Evolutionary conservation across 2,113 vertebrate genomes (phyloP), one percentile per base, ranked within the genome.

Genomic region (Indri indri): DNA sequence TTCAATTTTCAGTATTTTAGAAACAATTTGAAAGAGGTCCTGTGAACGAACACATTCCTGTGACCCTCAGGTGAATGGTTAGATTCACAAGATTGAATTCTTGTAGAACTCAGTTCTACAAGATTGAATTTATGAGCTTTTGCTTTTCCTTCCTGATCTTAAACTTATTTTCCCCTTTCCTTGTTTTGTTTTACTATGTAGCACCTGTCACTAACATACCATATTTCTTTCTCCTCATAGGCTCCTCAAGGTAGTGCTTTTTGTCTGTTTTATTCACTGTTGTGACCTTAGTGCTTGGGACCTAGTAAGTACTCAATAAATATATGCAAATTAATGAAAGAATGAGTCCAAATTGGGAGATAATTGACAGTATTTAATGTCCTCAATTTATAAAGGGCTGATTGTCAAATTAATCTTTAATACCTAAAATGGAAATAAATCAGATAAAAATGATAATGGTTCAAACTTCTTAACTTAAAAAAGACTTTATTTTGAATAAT

Each of bases 1-100:
- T 90, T 80, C 86, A 96, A 73, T 80, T 68, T 88, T 59, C 77
- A 54, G 16, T 47, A 61, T 94, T 90, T 92, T 50, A 83, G 77
- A 93, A 96, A 90, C 9, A 70, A 32, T 71, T 42, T 70, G 77
- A 79, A 45, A 25, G 81, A 95, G n/a, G 45, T n/a, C 34, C 87
- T 77, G 47, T 90, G 54, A n/a, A 32, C 40, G 40, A 42, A 42
- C 40, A n/a, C 30, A 32, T 86, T 71, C 30, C n/a, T 83, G 32
- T 96, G 68, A 0, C 2, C 61, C 32, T 83, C 16, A 66, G 87
- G 45, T 85, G 4, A 57, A 0, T 52, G 0, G 34, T 37, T 94
- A 89, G 34, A 70, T 27, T 59, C 18, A 54, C 77, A 96, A 85
- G 12, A 97, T 30, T 61, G 90, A 20, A 73, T 40, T 70, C 40